These are phyloP conservation scores for Caretta caretta DNA, from an alignment of 2,113 vertebrate species.

Conservation along the genomic window DNA sequence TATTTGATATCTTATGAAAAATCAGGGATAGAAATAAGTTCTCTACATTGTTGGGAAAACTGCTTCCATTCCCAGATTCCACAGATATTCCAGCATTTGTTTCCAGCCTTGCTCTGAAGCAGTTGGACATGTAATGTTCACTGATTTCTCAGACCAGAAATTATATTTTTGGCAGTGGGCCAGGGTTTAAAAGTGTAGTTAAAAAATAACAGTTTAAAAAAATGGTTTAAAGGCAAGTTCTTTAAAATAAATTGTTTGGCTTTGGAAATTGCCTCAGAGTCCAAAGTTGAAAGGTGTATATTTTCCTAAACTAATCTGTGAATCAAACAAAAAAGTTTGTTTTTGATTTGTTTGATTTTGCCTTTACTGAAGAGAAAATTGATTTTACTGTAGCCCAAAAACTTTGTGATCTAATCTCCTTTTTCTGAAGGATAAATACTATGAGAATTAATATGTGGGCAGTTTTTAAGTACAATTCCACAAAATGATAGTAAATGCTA, in stretches of 20 bases:
- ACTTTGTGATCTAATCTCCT: background rate
- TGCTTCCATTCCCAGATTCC: background rate
- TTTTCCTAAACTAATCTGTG: background rate
- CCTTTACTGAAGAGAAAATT: background rate
- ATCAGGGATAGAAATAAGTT: background rate
- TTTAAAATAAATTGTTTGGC: background rate
- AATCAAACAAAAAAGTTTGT: background rate
- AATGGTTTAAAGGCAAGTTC: background rate
- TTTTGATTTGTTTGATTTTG: background rate
- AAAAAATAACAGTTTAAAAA: background rate
- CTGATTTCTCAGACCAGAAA: background rate
- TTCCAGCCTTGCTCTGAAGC: background rate
- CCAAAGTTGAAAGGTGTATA: accelerated
- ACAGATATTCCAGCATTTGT: background rate
- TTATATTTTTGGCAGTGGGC: background rate
- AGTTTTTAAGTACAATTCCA: background rate
- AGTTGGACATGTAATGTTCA: background rate
- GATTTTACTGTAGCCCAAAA: background rate
- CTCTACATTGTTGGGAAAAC: background rate
- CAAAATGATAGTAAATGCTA: background rate
- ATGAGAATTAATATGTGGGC: background rate
- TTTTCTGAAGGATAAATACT: background rate
- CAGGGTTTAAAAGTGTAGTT: too few species aligned
- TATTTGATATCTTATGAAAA: background rate
- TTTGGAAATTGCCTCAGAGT: background rate